Evolutionary conservation across 1,140 invertebrate genomes (phyloP).

Genomic region (Rhagoletis pomonella): DNA sequence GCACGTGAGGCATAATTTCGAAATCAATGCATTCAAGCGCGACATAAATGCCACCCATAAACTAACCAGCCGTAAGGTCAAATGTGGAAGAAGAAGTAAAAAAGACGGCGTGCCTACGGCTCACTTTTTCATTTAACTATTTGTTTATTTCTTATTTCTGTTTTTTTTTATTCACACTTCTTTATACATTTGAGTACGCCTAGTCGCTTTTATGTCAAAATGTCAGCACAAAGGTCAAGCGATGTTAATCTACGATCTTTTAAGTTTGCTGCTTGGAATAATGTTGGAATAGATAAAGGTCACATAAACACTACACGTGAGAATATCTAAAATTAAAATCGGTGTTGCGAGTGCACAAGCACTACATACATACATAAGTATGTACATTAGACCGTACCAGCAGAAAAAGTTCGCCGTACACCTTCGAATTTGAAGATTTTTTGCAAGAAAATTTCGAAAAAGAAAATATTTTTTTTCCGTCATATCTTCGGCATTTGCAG

Average conservation of each 20-base stretch:
- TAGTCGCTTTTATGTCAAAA: too few relatives aligned
- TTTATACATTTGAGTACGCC: neutral
- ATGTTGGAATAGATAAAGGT: constrained; percentile 11
- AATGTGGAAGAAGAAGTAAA: neutral
- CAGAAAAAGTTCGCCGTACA: too few relatives aligned
- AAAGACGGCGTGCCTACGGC: neutral
- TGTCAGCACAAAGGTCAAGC: constrained; percentile 1
- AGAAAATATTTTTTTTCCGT: too few relatives aligned
- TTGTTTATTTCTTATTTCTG: too few relatives aligned
- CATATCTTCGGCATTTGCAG: too few relatives aligned
- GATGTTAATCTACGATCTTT: neutral
- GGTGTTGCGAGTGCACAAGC: neutral
- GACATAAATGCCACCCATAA: constrained; percentile 23
- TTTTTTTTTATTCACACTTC: too few relatives aligned
- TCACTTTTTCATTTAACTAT: neutral
- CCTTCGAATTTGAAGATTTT: too few relatives aligned
- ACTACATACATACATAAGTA: neutral
- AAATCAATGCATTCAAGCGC: constrained; percentile 29
- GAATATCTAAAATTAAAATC: constrained; percentile 1
- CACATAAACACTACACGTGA: constrained; percentile 26
- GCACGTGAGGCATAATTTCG: neutral
- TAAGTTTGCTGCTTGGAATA: neutral
- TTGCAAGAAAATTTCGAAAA: too few relatives aligned
- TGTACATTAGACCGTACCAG: neutral
- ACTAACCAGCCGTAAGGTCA: neutral